These are phyloP conservation scores for Cataglyphis hispanica DNA, from an alignment of 1,140 invertebrate genomes.

Conservation along the genomic window DNA sequence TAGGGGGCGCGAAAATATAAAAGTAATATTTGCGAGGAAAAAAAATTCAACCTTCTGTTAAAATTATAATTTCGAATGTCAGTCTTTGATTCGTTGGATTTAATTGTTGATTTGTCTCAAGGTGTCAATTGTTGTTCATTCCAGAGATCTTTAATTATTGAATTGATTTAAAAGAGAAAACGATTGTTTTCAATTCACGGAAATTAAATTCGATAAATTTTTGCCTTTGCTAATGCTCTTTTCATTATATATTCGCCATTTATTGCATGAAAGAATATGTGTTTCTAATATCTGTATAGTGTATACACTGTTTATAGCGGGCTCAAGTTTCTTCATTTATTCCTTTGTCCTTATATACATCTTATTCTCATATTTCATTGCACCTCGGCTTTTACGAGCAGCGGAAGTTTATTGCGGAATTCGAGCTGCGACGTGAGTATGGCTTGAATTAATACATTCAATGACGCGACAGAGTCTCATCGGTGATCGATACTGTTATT, in stretches of 20 bases:
- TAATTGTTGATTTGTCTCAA: not conserved
- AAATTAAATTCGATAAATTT: not conserved
- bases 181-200: not conserved
- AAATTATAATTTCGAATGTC: not conserved
- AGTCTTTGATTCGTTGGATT: not conserved
- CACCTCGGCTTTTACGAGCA: conserved; percentile 17
- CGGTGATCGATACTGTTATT: not conserved
- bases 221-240: not conserved
- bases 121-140: not conserved
- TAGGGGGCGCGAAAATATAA: not conserved
- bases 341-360: not conserved
- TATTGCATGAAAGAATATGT: not conserved
- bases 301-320: not conserved
- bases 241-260: not conserved
- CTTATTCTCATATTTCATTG: conserved; percentile 46
- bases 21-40: not conserved
- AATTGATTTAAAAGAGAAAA: not conserved
- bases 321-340: conserved; percentile 19
- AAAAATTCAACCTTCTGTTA: not conserved
- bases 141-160: not conserved
- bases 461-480: conserved; percentile 1
- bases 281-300: not conserved
- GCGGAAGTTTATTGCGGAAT: conserved; percentile 49
- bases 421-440: conserved; percentile 32
- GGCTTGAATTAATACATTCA: conserved; percentile 37